Conservation (phyloP, 2,113 vertebrate species). For the Paramormyrops kingsleyae region DNA sequence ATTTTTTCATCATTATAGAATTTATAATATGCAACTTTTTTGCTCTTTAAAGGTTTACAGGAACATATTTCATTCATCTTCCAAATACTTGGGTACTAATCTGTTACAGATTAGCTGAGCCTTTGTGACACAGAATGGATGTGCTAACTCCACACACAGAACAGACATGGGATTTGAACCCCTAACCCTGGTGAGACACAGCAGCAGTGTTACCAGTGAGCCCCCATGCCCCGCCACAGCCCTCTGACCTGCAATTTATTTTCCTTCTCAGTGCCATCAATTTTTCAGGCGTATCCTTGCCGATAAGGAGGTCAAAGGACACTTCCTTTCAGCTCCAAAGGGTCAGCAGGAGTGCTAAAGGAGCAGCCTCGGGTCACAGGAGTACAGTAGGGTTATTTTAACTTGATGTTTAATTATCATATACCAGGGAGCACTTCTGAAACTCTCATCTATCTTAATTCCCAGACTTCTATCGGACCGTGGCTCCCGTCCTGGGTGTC, state of each 20-base stretch:
- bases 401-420: constrained; percentile 53
- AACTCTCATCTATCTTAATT: constrained; percentile 62
- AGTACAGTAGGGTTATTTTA: constrained; percentile 50
- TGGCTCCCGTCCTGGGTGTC: constrained; percentile 49
- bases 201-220: constrained; percentile 33
- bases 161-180: background rate
- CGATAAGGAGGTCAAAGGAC: constrained; percentile 49
- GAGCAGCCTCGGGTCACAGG: constrained; percentile 68
- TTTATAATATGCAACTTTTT: background rate
- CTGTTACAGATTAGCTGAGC: background rate
- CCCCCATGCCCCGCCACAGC: constrained; percentile 55
- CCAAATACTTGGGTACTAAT: background rate
- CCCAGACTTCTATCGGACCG: constrained; percentile 29
- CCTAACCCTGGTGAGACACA: background rate
- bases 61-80: background rate
- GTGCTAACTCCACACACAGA: background rate
- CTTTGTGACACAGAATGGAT: background rate
- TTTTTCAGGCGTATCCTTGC: constrained; percentile 54
- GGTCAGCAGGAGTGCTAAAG: constrained; percentile 67
- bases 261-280: constrained; percentile 61
- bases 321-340: constrained; percentile 58
- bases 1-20: background rate
- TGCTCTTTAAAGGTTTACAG: background rate
- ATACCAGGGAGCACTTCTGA: constrained; percentile 47
- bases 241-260: constrained; percentile 61